Evolutionary conservation across 2,797 vertebrate genomes (phyloP).

Genomic region (Chelon labrosus): DNA sequence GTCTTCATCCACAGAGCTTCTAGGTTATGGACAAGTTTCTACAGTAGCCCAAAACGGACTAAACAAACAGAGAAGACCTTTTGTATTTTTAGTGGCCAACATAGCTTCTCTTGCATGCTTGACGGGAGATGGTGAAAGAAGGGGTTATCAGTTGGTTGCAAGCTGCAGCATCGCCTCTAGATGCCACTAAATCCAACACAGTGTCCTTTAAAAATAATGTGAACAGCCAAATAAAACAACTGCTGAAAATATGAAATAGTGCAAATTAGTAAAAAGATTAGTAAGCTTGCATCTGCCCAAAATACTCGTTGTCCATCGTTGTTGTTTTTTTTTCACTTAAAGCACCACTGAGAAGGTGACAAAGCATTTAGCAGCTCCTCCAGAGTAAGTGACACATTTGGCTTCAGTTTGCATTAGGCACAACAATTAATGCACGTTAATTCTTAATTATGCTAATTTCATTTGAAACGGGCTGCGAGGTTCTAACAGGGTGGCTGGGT

Average conservation of each 20-base stretch:
- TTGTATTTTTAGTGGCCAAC: too few species aligned
- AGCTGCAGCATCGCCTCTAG: too few species aligned
- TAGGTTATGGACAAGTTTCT: too few species aligned
- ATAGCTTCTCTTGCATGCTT: too few species aligned
- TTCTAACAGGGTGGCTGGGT: conserved; percentile 92
- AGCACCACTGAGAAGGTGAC: conserved; percentile 88
- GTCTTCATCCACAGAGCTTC: too few species aligned
- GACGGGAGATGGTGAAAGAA: too few species aligned
- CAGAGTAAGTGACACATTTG: conserved; percentile 93
- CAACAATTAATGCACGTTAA: conserved; percentile 99
- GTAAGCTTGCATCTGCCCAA: conserved; percentile 2
- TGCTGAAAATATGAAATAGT: not conserved
- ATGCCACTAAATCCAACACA: too few species aligned
- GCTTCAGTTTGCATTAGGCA: conserved; percentile 94
- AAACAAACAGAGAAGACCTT: too few species aligned
- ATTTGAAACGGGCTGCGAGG: conserved; percentile 92
- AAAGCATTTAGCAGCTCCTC: conserved; percentile 91
- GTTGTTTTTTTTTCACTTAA: not conserved
- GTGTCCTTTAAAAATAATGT: too few species aligned
- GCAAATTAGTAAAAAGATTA: not conserved
- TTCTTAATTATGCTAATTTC: conserved; percentile 99
- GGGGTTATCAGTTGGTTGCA: too few species aligned
- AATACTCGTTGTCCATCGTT: not conserved
- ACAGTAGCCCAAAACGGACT: too few species aligned
- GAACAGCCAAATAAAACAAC: too few species aligned